phyloP scores from a whole-genome alignment of 2,113 vertebrate genomes.

The Fulmarus glacialis region DNA sequence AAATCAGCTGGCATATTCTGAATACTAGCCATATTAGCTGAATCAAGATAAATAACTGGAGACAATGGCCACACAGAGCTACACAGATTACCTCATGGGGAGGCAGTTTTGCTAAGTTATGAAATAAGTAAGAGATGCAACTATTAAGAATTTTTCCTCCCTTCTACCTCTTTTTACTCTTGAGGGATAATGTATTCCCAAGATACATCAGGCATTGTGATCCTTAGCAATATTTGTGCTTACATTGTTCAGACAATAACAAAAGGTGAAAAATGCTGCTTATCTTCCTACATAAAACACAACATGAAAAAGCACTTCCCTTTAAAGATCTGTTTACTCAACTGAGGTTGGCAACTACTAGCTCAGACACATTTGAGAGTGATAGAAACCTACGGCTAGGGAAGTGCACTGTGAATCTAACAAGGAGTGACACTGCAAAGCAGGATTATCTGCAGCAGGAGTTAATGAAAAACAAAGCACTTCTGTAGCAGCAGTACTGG shows the following conservation, averaged over 20 bases:
- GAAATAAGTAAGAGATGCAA: neutral
- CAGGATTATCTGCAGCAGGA: neutral
- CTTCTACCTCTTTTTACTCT: neutral
- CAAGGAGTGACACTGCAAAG: neutral
- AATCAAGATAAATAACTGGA: neutral
- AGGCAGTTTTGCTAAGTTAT: neutral
- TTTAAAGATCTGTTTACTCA: conserved; percentile 45
- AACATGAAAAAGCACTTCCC: conserved; percentile 29
- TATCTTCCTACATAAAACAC: conserved; percentile 35
- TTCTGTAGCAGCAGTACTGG: neutral
- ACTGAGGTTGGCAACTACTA: neutral
- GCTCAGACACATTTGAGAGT: conserved; percentile 9
- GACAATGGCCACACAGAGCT: neutral
- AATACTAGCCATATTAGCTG: neutral
- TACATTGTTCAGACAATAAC: neutral
- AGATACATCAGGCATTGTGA: neutral
- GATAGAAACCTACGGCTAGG: conserved; percentile 15
- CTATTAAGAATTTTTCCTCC: neutral
- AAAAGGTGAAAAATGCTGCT: conserved; percentile 37
- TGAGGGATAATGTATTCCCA: neutral
- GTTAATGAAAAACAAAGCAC: neutral
- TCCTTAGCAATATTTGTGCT: neutral
- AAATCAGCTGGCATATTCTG: neutral
- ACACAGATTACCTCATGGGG: neutral
- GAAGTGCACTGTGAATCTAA: neutral